A percentile compares a stretch with the other conserved stretches of the same genome.
Conservation (phyloP, 2,888 invertebrate genomes). For the Megamerina dolium region DNA sequence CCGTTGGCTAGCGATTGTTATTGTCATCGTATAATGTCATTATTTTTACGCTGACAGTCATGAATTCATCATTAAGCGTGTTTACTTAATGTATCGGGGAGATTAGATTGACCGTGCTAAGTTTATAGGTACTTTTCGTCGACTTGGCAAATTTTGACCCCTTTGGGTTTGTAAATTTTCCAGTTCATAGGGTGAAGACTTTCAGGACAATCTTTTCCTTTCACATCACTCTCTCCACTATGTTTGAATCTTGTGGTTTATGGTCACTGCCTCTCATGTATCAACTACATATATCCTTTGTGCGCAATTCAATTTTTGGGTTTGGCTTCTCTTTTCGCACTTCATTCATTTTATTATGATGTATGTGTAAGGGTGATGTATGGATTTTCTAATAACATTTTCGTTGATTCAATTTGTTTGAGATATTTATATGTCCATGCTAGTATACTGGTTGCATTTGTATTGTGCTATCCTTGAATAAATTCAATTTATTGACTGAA, state of each 20-base stretch:
- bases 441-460: background rate
- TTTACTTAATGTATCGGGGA: too few relatives aligned
- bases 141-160: too few relatives aligned
- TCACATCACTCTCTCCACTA: too few relatives aligned
- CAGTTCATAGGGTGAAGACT: too few relatives aligned
- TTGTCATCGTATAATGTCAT: slow-evolving; percentile 11
- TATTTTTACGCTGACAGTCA: slow-evolving; percentile 8
- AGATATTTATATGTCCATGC: background rate
- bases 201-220: too few relatives aligned
- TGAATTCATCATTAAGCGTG: slow-evolving; percentile 6
- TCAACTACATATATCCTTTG: too few relatives aligned
- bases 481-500: slow-evolving; percentile 22
- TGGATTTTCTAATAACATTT: slow-evolving; percentile 3
- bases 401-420: slow-evolving; percentile 6
- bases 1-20: background rate
- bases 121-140: too few relatives aligned
- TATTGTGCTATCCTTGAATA: slow-evolving; percentile 14
- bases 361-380: background rate
- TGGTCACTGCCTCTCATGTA: too few relatives aligned
- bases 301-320: background rate
- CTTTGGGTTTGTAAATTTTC: too few relatives aligned
- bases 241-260: too few relatives aligned
- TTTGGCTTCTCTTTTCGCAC: slow-evolving; percentile 1
- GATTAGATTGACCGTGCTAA: too few relatives aligned
- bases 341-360: background rate